phyloP scores from a whole-genome alignment of 2,888 invertebrate genomes.

The Andrena bicolor region DNA sequence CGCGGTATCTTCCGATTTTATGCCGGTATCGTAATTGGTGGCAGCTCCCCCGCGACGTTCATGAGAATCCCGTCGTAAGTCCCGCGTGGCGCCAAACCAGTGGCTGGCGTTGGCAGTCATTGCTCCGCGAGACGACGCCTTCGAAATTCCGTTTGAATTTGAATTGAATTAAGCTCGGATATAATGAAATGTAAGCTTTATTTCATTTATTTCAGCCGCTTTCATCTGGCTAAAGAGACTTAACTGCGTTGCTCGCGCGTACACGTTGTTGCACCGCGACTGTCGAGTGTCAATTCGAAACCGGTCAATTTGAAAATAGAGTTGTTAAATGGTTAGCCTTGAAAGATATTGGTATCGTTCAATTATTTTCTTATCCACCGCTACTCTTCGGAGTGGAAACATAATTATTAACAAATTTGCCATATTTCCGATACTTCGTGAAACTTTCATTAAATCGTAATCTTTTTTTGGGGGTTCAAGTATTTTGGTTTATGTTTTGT shows the following conservation, averaged over 20 bases:
- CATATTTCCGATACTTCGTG: background rate
- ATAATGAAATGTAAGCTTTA: slow-evolving; percentile 57
- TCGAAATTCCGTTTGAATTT: slow-evolving; percentile 44
- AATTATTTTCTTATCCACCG: background rate
- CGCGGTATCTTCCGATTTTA: slow-evolving; percentile 6
- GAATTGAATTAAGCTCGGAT: slow-evolving; percentile 19
- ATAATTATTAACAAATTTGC: background rate
- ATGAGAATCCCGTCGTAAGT: slow-evolving; percentile 13
- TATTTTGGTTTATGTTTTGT: slow-evolving; percentile 11
- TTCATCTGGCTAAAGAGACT: background rate
- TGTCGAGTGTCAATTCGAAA: background rate
- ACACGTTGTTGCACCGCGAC: background rate
- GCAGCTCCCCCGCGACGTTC: background rate
- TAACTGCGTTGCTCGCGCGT: background rate
- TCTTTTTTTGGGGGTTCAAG: background rate
- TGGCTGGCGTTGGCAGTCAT: slow-evolving; percentile 25
- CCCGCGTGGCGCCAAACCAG: background rate
- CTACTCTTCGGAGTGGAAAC: background rate
- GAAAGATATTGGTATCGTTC: background rate
- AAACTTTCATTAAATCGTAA: background rate
- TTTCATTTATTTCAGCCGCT: slow-evolving; percentile 30
- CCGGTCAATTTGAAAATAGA: background rate
- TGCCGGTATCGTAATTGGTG: slow-evolving; percentile 3
- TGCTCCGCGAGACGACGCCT: background rate
- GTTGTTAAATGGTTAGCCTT: slow-evolving; percentile 3